Evolutionary conservation across 2,797 vertebrate genomes (phyloP), one percentile per base, ranked within the genome.

Genomic region (Centropyge bicolor): DNA sequence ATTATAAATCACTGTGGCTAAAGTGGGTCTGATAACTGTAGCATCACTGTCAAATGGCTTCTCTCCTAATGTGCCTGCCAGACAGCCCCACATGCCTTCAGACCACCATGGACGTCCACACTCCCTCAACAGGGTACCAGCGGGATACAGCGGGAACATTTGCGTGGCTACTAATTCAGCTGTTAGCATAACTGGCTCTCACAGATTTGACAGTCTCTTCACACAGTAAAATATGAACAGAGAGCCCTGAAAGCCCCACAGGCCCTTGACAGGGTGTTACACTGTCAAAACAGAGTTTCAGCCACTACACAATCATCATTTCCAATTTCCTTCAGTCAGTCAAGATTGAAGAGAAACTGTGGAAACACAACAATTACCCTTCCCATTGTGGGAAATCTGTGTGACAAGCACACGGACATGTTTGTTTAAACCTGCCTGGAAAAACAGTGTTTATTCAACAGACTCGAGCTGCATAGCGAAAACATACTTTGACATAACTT

Each of bases 1-100:
- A 74, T 93, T 93, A 95, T 95, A 95, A 95, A 96, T 96, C 94
- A 95, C 93, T 91, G 89, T 84, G 54, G 82, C 86, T 93, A 93
- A 94, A 95, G 91, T 94, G 90, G 90, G 81, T 85, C 91, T 94
- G 92, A 95, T 95, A 95, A 95, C 93, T 93, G 89, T 90, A 89
- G 93, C 93, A 92, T 93, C 87, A 60, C 91, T 92, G 92, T 92
- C 82, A 79, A 82, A 89, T 76, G 80, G 75, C 74, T 78, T 64
- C 82, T 79, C 88, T 70, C 68, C 66, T 83, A 90, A 92, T 89
- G 86, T 76, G 79, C 85, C 86, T 83, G 81, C 86, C 83, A 93
- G 91, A 94, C 83, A 90, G 82, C 80, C 87, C 76, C 87, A 86
- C 83, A 76, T 86, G 88, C 87, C 88, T 20, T 63, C 69, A 63